A percentile compares a stretch with the other conserved stretches of the same genome.
Evolutionary conservation across 2,113 vertebrate genomes (phyloP).

Genomic region (Actenoides hombroni): DNA sequence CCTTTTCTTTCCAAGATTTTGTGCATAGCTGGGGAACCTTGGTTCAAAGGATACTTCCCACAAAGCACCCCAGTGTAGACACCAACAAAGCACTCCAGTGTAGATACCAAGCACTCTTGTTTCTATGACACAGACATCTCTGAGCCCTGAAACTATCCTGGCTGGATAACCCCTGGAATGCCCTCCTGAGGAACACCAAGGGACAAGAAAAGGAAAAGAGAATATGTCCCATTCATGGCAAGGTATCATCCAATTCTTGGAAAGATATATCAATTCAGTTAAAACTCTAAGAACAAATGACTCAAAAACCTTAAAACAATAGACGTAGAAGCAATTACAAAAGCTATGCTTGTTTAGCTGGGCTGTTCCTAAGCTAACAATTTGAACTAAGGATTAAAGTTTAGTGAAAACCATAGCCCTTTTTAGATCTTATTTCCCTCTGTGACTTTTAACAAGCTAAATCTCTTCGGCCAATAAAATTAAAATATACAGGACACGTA

Average conservation of each 20-base stretch:
- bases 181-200: not conserved
- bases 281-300: not conserved
- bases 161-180: not conserved
- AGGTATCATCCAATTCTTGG: not conserved
- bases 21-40: not conserved
- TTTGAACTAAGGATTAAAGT: not conserved
- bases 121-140: not conserved
- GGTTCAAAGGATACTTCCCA: not conserved
- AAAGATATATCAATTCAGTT: not conserved
- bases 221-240: not conserved
- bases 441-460: not conserved
- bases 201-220: not conserved
- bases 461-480: not conserved
- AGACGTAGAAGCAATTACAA: not conserved
- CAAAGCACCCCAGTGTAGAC: not conserved
- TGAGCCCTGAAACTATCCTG: not conserved
- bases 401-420: not conserved
- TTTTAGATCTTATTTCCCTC: not conserved
- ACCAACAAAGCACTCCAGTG: not conserved
- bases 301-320: not conserved
- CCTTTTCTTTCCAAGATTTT: not conserved
- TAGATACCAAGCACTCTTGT: not conserved
- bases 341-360: not conserved
- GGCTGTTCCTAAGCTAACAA: not conserved
- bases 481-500: conserved; percentile 5